Evolutionary conservation across 2,888 invertebrate species (phyloP).

Genomic region (Limnephilus rhombicus): DNA sequence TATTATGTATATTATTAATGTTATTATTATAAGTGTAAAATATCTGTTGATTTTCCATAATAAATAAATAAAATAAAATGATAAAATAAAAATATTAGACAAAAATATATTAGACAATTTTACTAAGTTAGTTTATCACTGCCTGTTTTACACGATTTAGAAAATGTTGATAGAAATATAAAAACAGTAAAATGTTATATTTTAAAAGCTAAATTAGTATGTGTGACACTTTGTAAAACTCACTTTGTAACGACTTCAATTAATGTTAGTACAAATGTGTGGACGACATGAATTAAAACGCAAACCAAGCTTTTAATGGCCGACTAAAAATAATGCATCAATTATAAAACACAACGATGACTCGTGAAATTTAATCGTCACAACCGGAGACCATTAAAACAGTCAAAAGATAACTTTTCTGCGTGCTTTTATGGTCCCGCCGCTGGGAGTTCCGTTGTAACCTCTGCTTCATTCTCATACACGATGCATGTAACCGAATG

Average conservation of each 20-base stretch:
- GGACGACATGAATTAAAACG: constrained; percentile 22
- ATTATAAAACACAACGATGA: constrained; percentile 6
- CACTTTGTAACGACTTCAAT: background rate
- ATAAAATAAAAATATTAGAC: too few species aligned
- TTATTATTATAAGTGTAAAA: too few species aligned
- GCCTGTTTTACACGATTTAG: too few species aligned
- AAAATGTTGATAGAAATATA: background rate
- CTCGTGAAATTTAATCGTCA: constrained; percentile 17
- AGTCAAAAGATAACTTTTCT: background rate
- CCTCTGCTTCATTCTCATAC: background rate
- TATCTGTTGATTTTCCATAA: too few species aligned
- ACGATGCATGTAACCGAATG: background rate
- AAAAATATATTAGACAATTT: background rate
- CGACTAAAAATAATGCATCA: constrained; percentile 14
- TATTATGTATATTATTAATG: too few species aligned
- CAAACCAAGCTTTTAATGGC: constrained; percentile 5
- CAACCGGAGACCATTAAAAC: background rate
- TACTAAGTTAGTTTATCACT: too few species aligned
- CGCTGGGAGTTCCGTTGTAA: background rate
- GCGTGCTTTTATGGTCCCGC: background rate
- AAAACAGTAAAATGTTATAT: background rate
- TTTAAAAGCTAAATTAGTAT: background rate
- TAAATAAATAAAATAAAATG: too few species aligned
- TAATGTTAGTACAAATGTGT: background rate
- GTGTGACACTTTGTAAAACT: background rate